Conservation (phyloP, 2,797 vertebrate genomes). For the Schizothorax lantsangensis region DNA sequence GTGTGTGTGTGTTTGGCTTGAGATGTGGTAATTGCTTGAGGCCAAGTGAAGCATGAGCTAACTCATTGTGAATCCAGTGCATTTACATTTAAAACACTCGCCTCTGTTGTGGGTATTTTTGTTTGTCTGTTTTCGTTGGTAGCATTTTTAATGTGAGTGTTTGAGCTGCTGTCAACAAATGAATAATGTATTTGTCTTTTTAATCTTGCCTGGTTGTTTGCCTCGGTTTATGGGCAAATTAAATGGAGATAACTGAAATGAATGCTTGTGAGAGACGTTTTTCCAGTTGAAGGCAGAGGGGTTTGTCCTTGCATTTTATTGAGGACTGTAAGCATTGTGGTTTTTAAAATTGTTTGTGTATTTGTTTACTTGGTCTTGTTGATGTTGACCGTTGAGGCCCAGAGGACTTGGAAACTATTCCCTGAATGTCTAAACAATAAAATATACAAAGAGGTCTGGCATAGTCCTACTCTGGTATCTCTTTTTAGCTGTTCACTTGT, state of each 20-base stretch:
- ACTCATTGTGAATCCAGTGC: slow-evolving; percentile 38
- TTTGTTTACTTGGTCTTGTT: slow-evolving; percentile 53
- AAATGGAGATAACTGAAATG: slow-evolving; percentile 38
- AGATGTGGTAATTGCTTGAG: slow-evolving; percentile 69
- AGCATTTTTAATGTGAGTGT: slow-evolving; percentile 40
- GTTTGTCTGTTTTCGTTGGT: slow-evolving; percentile 47
- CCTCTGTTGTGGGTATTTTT: slow-evolving; percentile 50
- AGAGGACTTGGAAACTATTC: slow-evolving; percentile 50
- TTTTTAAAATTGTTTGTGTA: slow-evolving; percentile 50
- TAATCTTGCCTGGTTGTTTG: slow-evolving; percentile 44
- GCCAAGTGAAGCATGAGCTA: slow-evolving; percentile 69
- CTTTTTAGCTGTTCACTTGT: slow-evolving; percentile 38
- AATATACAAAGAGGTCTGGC: slow-evolving; percentile 27
- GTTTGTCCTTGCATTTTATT: slow-evolving; percentile 26
- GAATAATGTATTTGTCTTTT: slow-evolving; percentile 56
- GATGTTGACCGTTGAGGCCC: slow-evolving; percentile 46
- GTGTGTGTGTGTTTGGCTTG: slow-evolving; percentile 58
- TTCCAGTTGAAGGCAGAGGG: neutral
- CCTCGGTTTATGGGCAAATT: slow-evolving; percentile 33
- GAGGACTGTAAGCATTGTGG: slow-evolving; percentile 14
- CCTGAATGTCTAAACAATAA: slow-evolving; percentile 50
- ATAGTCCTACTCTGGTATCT: slow-evolving; percentile 14
- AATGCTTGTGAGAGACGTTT: slow-evolving; percentile 13
- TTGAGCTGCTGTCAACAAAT: slow-evolving; percentile 50
- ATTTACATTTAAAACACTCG: slow-evolving; percentile 48